Evolutionary conservation across 2,888 invertebrate genomes (phyloP).

Genomic region (Stenurella melanura): DNA sequence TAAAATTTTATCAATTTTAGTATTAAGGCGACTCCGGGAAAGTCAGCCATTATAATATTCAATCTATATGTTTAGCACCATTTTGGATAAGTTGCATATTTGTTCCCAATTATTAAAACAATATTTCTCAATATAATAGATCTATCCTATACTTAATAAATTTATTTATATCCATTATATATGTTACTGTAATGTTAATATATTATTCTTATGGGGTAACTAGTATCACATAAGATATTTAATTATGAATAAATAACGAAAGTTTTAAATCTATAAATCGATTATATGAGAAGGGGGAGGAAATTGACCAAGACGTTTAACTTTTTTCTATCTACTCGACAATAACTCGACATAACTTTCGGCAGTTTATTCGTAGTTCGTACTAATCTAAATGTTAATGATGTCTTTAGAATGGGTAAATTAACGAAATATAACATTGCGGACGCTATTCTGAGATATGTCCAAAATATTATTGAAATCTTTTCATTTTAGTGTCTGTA

Average conservation of each 20-base stretch:
- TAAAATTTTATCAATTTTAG: constrained; percentile 16
- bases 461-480: no score
- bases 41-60: constrained; percentile 24
- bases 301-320: constrained; percentile 30
- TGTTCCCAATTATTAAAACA: constrained; percentile 50
- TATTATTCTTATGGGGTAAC: constrained; percentile 43
- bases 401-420: not conserved
- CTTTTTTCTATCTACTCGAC: not conserved
- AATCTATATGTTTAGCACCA: constrained; percentile 55
- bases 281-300: not conserved
- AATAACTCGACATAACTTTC: not conserved
- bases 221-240: constrained; percentile 47
- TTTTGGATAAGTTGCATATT: constrained; percentile 54
- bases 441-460: no score
- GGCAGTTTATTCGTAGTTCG: not conserved
- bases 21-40: constrained; percentile 6
- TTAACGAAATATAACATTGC: no score
- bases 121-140: constrained; percentile 36
- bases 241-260: constrained; percentile 31
- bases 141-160: constrained; percentile 34
- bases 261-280: constrained; percentile 34
- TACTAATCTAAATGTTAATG: not conserved
- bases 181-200: constrained; percentile 37
- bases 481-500: no score
- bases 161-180: constrained; percentile 37